Evolutionary conservation across 2,888 invertebrate species (phyloP), one percentile per base, ranked within the genome.

Genomic region (Noctua fimbriata): DNA sequence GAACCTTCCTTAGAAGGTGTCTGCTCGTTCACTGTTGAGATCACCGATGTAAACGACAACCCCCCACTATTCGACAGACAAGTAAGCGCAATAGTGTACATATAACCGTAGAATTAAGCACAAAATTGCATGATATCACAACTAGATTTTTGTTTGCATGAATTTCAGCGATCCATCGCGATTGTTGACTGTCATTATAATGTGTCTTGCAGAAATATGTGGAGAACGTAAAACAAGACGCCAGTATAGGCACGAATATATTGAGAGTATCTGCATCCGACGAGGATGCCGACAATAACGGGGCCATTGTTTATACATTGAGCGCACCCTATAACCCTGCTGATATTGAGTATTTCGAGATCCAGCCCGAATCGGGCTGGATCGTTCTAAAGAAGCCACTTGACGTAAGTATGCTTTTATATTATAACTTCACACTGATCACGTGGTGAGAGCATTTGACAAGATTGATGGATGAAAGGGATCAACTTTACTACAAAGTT

Each of bases 11-110:
- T 99, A 88, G 99, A 99, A 95, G 99, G 99, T 47, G 99, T 99
- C 88, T 99, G 99, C 95, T 99, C 99, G 14, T 99, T 99, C 94
- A 99, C 99, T 28, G 99, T 99, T 70, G 99, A 99, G 97, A 99
- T 99, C 76, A 99, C 99, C 2, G 99, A 99, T 94, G 99, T 99
- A 69, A 99, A 99, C 93, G 99, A 99, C 94, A 99, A 99, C 95
- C 99, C 99, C 14, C 99, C 99, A 16, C 96, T 99, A 74, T 99
- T 99, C 95, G 99, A 99, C 96, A 97, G 99, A 97, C 99, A 99
- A 98, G 99, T 99, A 97, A 97, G 96, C 90, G 88, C 85, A 76
- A 82, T 87, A 84, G 87, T 88, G 88, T 90, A 86, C 65, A 86
- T 78, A 87, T 78, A 88, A 90, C 78, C 78, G 85, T 89, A 89